Evolutionary conservation across 1,140 invertebrate species (phyloP), one percentile per base, ranked within the genome.

Genomic region (Carposina sasakii): DNA sequence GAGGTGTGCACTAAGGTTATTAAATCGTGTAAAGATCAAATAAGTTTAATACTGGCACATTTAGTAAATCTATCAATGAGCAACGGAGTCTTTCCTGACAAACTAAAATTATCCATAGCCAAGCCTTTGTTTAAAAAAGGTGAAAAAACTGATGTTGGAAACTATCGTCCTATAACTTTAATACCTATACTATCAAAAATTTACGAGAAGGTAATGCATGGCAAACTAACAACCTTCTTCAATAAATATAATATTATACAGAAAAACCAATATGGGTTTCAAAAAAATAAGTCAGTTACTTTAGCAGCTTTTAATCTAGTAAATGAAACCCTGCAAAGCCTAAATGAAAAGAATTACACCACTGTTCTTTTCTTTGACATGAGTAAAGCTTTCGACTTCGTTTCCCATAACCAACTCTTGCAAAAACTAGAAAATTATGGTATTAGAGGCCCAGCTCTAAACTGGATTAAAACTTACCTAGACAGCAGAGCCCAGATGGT

Each of bases 331-430:
- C 21, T 23, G 13, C 12, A 22, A 21, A 16, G 12, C 21, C 22
- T 48, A 6, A 37, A 48, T 31, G 20, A 24, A n/a, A 13, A 13
- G 10, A 33, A 20, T 13, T 26, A 36, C 3, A 20, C 31, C 17
- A 17, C 24, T 8, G 24, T 19, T 2, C 15, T 48, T 16, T 23
- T 30, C 10, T 48, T 48, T 30, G 47, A 48, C 26, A 31, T 48
- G 39, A 40, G 36, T 16, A 40, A 31, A 22, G 47, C 47, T 21
- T 48, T 48, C 21, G 45, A 48, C 17, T 37, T 28, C 28, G 45
- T 48, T 10, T 37, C 16, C 24, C 45, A 48, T 30, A 15, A 48
- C 20, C 24, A 15, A 8, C 23, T 48, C 8, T 20, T 48, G 15
- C 10, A 1, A 13, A 48, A 48, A 23, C 13, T 24, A 8, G 24